Evolutionary conservation across 1,140 invertebrate genomes (phyloP), one percentile per base, ranked within the genome.

Genomic region (Drosophila sp.): DNA sequence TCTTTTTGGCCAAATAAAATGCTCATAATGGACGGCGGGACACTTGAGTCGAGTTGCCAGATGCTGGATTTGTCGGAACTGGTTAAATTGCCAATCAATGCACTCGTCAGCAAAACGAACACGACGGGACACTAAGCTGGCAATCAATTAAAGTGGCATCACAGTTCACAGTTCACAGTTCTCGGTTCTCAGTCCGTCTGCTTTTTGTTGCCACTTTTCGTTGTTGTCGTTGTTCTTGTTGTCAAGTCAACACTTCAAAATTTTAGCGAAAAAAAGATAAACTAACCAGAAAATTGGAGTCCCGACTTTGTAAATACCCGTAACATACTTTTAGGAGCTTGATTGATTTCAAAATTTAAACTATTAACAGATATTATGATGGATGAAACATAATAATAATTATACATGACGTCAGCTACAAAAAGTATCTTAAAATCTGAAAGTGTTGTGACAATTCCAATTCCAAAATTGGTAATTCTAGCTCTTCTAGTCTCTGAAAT

Each of bases 71-170:
- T 32, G 43, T 71, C 50, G 67, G 67, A 71, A 71, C 61, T 65
- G 61, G 29, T 56, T 7, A 72, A 72, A 72, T 72, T 65, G 61
- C 69, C 69, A 72, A 72, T 72, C 61, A 72, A 72, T 72, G 51
- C 67, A 65, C 50, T 71, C 43, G 41, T 14, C 67, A 54, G 45
- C 34, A 32, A 50, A 63, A 36, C 21, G n/a, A 16, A 34, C 14
- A 16, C 25, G n/a, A 2, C 27, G n/a, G 16, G 27, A 29, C 62
- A 50, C 50, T 71, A 64, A 72, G 61, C 69, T 41, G 51, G 69
- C 69, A 65, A 72, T 72, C 69, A 65, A 72, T 65, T 72, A 72
- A 72, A 72, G 61, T 65, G 51, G 27, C 62, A 40, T 71, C 34
- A 48, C 25, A 56, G 21, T 41, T 64, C 36, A n/a, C 25, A 63